Evolutionary conservation across 2,113 vertebrate species (phyloP).

Genomic region (Osmerus eperlanus): DNA sequence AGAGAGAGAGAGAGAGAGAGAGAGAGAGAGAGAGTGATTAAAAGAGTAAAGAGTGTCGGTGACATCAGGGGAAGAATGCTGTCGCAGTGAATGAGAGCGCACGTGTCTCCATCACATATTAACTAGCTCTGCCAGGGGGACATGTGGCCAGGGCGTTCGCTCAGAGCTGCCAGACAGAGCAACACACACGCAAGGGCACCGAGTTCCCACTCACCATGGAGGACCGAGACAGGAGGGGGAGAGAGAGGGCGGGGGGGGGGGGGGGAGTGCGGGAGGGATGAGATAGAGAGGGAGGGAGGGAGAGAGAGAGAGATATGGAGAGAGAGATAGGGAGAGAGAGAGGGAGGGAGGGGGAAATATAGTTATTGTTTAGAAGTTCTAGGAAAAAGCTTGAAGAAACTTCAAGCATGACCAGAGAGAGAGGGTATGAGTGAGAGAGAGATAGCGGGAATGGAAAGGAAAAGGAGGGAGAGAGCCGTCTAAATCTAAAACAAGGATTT

Average conservation of each 20-base stretch:
- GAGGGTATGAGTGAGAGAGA: no score
- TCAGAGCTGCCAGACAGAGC: conserved; percentile 32
- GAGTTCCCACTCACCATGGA: conserved; percentile 42
- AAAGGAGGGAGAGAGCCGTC: no score
- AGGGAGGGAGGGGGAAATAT: not conserved
- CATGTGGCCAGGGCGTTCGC: conserved; percentile 19
- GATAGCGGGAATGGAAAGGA: no score
- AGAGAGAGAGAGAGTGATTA: no score
- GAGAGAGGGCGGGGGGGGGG: not conserved
- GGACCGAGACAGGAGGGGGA: not conserved
- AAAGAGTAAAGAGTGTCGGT: conserved; percentile 7
- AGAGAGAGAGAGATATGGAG: conserved; percentile 3
- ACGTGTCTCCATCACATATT: conserved; percentile 56
- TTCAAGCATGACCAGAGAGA: not conserved
- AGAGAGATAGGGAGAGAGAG: no score
- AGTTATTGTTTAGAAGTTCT: conserved; percentile 4
- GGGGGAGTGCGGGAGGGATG: not conserved
- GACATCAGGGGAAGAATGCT: conserved; percentile 55
- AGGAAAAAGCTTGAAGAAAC: not conserved
- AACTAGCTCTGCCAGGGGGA: conserved; percentile 25
- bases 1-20: no score
- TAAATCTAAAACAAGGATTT: no score
- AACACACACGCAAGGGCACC: conserved; percentile 57
- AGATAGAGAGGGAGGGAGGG: not conserved
- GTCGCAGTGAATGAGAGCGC: conserved; percentile 32